These are phyloP conservation scores for Ctenodactylus gundi DNA, from an alignment of 2,113 vertebrate species.

Conservation along the genomic window DNA sequence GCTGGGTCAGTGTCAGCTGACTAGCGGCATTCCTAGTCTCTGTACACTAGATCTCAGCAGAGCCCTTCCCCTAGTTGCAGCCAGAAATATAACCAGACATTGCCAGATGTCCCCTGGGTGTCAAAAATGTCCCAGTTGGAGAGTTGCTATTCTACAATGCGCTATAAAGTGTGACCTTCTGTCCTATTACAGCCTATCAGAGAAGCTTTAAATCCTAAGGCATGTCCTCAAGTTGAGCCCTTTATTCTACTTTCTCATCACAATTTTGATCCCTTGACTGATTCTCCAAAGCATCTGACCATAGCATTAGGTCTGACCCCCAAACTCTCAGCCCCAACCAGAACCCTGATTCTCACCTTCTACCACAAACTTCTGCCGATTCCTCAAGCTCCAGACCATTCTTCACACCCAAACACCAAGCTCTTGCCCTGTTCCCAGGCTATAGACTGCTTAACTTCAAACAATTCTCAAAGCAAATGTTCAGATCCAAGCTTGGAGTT, in stretches of 20 bases:
- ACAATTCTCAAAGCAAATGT: not conserved
- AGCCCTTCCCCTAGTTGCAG: not conserved
- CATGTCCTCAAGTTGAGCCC: not conserved
- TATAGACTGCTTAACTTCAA: not conserved
- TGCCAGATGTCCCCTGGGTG: not conserved
- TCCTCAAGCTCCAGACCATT: not conserved
- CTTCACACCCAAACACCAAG: not conserved
- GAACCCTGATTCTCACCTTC: not conserved
- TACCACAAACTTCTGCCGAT: not conserved
- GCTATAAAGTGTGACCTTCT: not conserved
- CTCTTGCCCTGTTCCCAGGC: not conserved
- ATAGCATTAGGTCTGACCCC: not conserved
- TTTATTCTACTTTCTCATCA: not conserved
- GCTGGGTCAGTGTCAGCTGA: not conserved
- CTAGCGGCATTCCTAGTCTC: not conserved
- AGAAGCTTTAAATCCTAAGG: not conserved
- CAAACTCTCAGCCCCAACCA: not conserved
- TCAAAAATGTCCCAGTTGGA: not conserved
- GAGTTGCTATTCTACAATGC: not conserved
- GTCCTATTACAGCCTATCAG: not conserved
- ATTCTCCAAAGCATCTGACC: not conserved
- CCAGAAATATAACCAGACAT: not conserved
- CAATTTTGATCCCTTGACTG: not conserved
- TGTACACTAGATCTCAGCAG: not conserved
- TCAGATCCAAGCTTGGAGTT: not conserved